Evolutionary conservation across 2,888 invertebrate species (phyloP).

Genomic region (Lymantria monacha): DNA sequence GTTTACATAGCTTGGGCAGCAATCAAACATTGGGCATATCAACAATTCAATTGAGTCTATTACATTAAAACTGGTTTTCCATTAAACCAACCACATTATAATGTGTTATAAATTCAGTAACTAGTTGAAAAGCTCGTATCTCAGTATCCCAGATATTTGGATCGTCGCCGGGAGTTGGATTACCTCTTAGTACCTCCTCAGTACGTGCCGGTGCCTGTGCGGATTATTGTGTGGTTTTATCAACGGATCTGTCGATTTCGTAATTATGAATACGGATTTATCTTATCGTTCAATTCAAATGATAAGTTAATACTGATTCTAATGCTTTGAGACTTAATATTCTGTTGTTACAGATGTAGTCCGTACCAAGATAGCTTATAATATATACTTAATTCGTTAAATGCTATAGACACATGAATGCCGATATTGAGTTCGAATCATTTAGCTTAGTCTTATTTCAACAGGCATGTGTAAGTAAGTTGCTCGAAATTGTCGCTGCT

Average conservation of each 20-base stretch:
- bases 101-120: conserved; percentile 6
- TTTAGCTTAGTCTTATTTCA: too few species aligned
- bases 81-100: too few species aligned
- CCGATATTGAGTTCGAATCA: too few species aligned
- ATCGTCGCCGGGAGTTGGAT: conserved; percentile 3
- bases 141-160: conserved; percentile 6
- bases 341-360: neutral
- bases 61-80: too few species aligned
- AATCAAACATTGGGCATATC: too few species aligned
- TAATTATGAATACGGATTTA: conserved; percentile 8
- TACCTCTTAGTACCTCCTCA: conserved; percentile 2
- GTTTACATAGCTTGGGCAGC: too few species aligned
- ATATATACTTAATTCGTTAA: too few species aligned
- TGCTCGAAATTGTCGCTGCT: too few species aligned
- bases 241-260: neutral
- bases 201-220: neutral
- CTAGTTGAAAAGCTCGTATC: conserved; percentile 11
- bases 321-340: neutral
- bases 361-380: too few species aligned
- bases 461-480: too few species aligned
- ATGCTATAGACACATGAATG: too few species aligned
- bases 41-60: too few species aligned
- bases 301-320: neutral
- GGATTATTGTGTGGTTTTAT: conserved; percentile 6
- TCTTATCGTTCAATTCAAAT: conserved; percentile 1